Percentiles rank a stretch among this genome's conserved stretches.
Conservation (phyloP, 2,797 vertebrate genomes). For the Diceros bicornis region DNA sequence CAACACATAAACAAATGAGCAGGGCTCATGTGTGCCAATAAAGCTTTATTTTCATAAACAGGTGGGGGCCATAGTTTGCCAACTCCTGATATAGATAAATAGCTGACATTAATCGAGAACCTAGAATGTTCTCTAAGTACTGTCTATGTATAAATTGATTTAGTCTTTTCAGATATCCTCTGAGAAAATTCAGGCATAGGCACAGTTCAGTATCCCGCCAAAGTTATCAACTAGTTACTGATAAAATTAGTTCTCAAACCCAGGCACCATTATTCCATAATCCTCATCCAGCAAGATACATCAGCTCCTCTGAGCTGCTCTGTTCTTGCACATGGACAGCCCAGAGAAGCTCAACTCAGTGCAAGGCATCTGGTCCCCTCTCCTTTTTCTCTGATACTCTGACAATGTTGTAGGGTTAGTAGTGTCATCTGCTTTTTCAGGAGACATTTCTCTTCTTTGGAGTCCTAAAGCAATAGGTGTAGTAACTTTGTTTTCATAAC, state of each 20-base stretch:
- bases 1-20: rapidly evolving
- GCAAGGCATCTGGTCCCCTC: rapidly evolving
- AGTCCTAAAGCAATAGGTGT: rapidly evolving
- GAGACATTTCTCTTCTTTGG: neutral
- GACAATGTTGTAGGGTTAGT: rapidly evolving
- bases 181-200: neutral
- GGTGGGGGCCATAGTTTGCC: rapidly evolving
- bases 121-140: neutral
- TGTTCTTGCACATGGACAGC: rapidly evolving
- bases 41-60: neutral
- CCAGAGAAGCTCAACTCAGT: rapidly evolving
- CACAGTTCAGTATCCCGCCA: rapidly evolving
- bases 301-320: rapidly evolving
- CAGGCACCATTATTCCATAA: rapidly evolving
- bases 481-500: neutral
- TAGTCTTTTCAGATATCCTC: neutral
- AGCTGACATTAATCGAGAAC: neutral
- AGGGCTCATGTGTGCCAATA: neutral
- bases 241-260: neutral
- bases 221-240: neutral
- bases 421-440: rapidly evolving
- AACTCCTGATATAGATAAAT: neutral
- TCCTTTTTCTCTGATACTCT: no score
- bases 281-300: rapidly evolving
- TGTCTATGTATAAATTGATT: rapidly evolving